Evolutionary conservation across 1,140 invertebrate species (phyloP).

Genomic region (Drosophila quadrilineata): DNA sequence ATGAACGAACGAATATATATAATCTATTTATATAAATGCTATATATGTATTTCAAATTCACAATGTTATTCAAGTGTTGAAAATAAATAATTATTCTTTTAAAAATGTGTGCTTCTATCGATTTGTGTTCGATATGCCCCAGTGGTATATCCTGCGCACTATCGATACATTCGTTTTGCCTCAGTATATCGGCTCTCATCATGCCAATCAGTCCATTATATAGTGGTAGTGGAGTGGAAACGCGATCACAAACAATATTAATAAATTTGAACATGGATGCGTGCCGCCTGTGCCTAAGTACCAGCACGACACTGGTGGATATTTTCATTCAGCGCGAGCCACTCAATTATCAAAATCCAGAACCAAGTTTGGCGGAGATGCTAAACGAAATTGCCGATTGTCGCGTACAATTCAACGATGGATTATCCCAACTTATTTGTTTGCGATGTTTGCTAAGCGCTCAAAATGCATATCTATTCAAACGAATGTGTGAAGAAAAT

Average conservation of each 20-base stretch:
- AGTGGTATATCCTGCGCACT: not conserved
- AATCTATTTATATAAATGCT: constrained; percentile 51
- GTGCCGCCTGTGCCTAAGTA: constrained; percentile 20
- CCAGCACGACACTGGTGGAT: not conserved
- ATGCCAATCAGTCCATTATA: not conserved
- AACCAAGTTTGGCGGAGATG: constrained; percentile 19
- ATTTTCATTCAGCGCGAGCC: constrained; percentile 7
- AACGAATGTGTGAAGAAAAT: constrained; percentile 5
- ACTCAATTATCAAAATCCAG: not conserved
- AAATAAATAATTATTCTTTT: constrained; percentile 77
- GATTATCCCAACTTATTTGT: constrained; percentile 11
- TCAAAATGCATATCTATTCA: constrained; percentile 17
- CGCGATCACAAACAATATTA: constrained; percentile 1
- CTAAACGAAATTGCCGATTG: constrained; percentile 16
- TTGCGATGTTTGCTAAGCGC: constrained; percentile 4
- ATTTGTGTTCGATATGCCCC: not conserved
- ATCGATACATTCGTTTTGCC: too few relatives aligned
- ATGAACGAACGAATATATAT: constrained; percentile 33
- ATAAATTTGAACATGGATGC: constrained; percentile 1
- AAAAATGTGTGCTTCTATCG: constrained; percentile 10
- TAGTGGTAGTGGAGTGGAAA: not conserved
- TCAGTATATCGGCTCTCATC: too few relatives aligned
- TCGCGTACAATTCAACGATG: constrained; percentile 1
- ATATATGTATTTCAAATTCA: constrained; percentile 32
- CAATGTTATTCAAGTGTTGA: constrained; percentile 67